Conservation (phyloP, 2,797 vertebrate species). For the Alcedo quadribrachys region DNA sequence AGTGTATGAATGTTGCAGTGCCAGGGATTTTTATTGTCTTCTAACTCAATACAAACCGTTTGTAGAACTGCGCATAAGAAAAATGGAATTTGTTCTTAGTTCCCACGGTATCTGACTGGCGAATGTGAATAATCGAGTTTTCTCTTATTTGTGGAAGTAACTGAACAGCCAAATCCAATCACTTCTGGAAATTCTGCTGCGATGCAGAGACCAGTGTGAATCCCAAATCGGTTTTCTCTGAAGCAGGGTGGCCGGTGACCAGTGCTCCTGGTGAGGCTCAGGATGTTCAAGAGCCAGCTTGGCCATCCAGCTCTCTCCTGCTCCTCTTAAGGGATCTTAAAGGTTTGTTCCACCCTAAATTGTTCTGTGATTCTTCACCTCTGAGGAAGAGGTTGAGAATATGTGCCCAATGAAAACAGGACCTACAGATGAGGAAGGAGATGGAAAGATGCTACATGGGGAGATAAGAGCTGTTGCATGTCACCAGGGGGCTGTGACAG, state of each 20-base stretch:
- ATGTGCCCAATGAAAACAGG: rapidly evolving
- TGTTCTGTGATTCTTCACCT: not conserved
- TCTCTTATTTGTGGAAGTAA: constrained; percentile 13
- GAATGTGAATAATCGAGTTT: constrained; percentile 17
- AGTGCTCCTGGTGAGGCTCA: not conserved
- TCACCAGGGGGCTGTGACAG: not conserved
- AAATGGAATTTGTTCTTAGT: not conserved
- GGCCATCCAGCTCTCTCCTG: rapidly evolving
- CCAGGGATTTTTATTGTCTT: not conserved
- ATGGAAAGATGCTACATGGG: not conserved
- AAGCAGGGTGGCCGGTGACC: not conserved
- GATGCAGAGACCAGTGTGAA: not conserved
- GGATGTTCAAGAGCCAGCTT: rapidly evolving
- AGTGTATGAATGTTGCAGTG: not conserved
- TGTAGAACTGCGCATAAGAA: not conserved
- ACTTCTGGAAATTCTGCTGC: not conserved
- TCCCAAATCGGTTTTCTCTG: rapidly evolving
- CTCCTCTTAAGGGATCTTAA: not conserved
- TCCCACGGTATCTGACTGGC: not conserved
- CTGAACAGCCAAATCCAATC: constrained; percentile 30
- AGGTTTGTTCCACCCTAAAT: not conserved
- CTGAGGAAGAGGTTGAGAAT: not conserved
- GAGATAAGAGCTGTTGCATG: not conserved
- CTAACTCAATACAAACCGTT: not conserved
- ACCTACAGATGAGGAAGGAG: not conserved